Percentiles rank a stretch among this genome's conserved stretches.
Conservation (phyloP, 2,888 invertebrate species). For the Keiferia lycopersicella region DNA sequence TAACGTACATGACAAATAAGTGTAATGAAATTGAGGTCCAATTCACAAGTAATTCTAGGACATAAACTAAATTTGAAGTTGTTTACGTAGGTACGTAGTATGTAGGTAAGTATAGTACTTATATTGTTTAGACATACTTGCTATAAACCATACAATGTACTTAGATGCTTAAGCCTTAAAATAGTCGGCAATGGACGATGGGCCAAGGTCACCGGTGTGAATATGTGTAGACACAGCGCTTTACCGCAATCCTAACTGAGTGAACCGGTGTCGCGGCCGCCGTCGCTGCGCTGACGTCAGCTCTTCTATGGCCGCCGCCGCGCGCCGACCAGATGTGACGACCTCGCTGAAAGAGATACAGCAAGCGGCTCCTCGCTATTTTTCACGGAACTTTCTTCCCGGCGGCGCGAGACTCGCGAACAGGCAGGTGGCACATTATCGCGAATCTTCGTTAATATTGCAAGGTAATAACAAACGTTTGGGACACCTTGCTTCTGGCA, state of each 20-base stretch:
- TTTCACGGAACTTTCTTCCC: background rate
- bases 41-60: constrained; percentile 1
- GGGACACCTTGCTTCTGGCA: background rate
- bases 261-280: background rate
- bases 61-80: background rate
- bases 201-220: constrained; percentile 19
- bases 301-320: too few relatives aligned
- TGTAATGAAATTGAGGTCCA: background rate
- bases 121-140: constrained; percentile 3
- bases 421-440: background rate
- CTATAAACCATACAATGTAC: constrained; percentile 6
- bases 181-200: constrained; percentile 24
- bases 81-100: background rate
- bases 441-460: background rate
- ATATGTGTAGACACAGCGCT: background rate
- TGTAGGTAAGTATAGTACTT: background rate
- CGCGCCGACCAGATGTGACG: background rate
- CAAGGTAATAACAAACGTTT: background rate
- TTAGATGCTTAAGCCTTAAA: constrained; percentile 15
- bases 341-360: constrained; percentile 1
- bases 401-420: background rate
- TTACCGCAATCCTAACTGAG: background rate
- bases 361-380: background rate
- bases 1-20: background rate
- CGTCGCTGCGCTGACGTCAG: too few relatives aligned